Evolutionary conservation across 2,888 invertebrate species (phyloP), one percentile per base, ranked within the genome.

Genomic region (Coelogynopora nodosa): DNA sequence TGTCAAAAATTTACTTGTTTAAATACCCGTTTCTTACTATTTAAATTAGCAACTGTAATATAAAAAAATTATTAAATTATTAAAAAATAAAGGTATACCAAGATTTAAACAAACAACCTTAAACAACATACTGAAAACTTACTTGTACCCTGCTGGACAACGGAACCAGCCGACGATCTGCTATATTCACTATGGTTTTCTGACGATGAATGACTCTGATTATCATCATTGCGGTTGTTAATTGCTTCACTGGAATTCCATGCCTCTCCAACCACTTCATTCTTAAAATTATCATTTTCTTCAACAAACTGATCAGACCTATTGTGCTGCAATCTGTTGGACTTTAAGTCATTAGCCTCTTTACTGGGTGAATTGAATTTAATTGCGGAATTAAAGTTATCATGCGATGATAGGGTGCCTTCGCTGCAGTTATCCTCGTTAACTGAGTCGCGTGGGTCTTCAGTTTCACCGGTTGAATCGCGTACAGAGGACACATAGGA

Each of bases 101-200:
- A 49, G 18, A 49, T 49, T 18, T 49, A 18, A 49, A 49, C 18
- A 10, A 49, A 49, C 49, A 49, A 49, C 18, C 49, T 49, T 49
- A 49, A 49, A 49, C 49, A 5, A 49, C 49, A 49, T 49, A 49
- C 18, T 5, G 49, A 18, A 49, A 49, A 74, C 74, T 74, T 23
- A 74, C 74, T 74, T 49, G 49, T 49, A 26, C 74, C 23, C 23
- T 74, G 74, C 74, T 74, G 74, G 5, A 74, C 74, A 74, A 74
- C 74, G 10, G 74, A 74, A 26, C 74, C 74, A 10, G 74, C 74
- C 18, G 74, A 74, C 2, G 74, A 74, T 74, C 27, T 74, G 27
- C 74, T 74, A 23, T 74, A 74, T 13, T 74, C 74, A 74, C 74
- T 74, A 5, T 74, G 74, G 23, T 74, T 74, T 74, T 74, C 74